phyloP scores from a whole-genome alignment of 2,797 vertebrate species.

The Leptodactylus fallax region DNA sequence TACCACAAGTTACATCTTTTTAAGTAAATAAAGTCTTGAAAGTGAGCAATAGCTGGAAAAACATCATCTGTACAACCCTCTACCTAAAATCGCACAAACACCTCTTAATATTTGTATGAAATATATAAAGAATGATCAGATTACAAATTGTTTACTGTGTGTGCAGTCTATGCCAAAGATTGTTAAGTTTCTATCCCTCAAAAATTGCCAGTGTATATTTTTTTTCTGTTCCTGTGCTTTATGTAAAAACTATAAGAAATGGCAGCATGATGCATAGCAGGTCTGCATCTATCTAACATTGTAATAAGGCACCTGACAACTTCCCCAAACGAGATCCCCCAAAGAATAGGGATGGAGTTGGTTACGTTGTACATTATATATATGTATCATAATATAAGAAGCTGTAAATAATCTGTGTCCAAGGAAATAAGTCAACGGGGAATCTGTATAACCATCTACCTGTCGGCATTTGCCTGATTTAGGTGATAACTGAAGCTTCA shows the following conservation, averaged over 20 bases:
- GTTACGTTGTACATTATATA: slow-evolving; percentile 64
- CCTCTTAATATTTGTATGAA: slow-evolving; percentile 19
- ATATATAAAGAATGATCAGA: slow-evolving; percentile 43
- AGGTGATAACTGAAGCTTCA: slow-evolving; percentile 65
- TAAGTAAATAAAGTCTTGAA: neutral
- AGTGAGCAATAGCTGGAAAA: neutral
- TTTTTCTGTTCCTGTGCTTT: slow-evolving; percentile 53
- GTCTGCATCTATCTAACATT: slow-evolving; percentile 63
- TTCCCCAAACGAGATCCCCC: slow-evolving; percentile 64
- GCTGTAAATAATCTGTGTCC: slow-evolving; percentile 65
- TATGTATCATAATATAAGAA: slow-evolving; percentile 66
- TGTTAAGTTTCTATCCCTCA: slow-evolving; percentile 54
- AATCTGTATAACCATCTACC: slow-evolving; percentile 65
- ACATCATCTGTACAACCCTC: neutral
- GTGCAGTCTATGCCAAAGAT: slow-evolving; percentile 34
- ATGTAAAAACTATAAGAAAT: slow-evolving; percentile 63
- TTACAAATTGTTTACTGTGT: slow-evolving; percentile 49
- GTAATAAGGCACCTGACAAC: slow-evolving; percentile 65
- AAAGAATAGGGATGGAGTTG: slow-evolving; percentile 65
- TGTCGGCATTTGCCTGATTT: slow-evolving; percentile 65
- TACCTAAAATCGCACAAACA: slow-evolving; percentile 15
- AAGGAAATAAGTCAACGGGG: slow-evolving; percentile 65
- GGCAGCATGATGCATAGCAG: slow-evolving; percentile 61
- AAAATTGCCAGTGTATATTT: slow-evolving; percentile 55
- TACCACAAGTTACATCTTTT: neutral